phyloP scores from a whole-genome alignment of 2,797 vertebrate genomes.

The Spinus olivaceus region DNA sequence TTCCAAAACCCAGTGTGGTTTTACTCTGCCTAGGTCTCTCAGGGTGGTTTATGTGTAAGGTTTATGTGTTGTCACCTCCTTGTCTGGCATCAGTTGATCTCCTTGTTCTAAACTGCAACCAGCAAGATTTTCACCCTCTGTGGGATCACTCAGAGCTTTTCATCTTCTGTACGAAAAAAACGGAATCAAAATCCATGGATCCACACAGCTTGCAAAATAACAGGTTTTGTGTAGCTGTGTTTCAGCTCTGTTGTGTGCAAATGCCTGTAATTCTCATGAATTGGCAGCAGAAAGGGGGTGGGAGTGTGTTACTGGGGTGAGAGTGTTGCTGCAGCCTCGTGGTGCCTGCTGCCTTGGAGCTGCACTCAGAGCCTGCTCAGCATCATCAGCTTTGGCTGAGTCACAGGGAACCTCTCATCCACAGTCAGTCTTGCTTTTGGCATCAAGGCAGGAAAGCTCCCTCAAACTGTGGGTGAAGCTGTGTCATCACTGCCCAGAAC shows the following conservation, averaged over 20 bases:
- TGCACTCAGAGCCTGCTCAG: neutral
- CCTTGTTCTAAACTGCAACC: neutral
- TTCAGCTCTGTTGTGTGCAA: neutral
- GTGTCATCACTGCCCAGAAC: neutral
- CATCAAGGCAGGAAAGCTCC: neutral
- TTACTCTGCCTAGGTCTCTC: neutral
- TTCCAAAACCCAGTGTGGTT: neutral
- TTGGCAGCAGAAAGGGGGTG: neutral
- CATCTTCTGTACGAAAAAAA: neutral
- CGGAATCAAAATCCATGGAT: neutral
- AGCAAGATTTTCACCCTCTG: neutral
- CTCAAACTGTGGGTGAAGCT: neutral
- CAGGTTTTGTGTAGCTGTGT: neutral
- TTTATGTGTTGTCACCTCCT: neutral
- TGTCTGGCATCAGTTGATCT: neutral
- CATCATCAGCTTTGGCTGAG: conserved; percentile 17
- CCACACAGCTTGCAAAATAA: neutral
- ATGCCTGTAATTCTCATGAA: neutral
- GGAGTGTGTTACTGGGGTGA: neutral
- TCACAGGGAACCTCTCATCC: conserved; percentile 33
- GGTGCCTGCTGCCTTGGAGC: neutral
- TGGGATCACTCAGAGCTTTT: neutral
- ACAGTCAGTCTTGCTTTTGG: neutral
- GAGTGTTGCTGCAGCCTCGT: neutral
- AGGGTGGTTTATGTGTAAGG: neutral